Conservation (phyloP, 2,888 invertebrate species). For the Coenonympha glycerion region DNA sequence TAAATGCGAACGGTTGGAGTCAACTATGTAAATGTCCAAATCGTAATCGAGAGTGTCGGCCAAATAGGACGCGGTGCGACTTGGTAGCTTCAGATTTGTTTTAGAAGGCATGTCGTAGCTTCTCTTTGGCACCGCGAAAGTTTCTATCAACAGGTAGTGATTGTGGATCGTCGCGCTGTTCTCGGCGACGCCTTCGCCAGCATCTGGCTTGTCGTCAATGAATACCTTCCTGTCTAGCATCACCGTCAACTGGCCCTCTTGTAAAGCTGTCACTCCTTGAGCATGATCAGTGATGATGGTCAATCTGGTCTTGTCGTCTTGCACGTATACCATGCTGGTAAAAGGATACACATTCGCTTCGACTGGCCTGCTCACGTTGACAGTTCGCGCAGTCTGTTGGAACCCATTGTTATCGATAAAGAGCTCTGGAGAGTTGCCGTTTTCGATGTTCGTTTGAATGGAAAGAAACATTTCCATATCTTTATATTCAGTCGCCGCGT, state of each 20-base stretch:
- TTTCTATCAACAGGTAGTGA: constrained; percentile 57
- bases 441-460: constrained; percentile 87
- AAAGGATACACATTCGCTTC: constrained; percentile 98
- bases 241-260: constrained; percentile 91
- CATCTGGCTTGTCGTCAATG: constrained; percentile 94
- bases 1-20: constrained; percentile 39
- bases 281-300: constrained; percentile 90
- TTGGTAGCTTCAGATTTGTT: constrained; percentile 43
- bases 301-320: constrained; percentile 81
- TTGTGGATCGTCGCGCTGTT: constrained; percentile 80
- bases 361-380: constrained; percentile 85
- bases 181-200: constrained; percentile 94
- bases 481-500: constrained; percentile 86
- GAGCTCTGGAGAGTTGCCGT: constrained; percentile 85
- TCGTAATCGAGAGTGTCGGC: constrained; percentile 44
- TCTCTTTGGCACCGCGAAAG: constrained; percentile 33
- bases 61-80: constrained; percentile 47
- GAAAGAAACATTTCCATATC: constrained; percentile 94
- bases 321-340: constrained; percentile 89
- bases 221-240: constrained; percentile 94
- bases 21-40: constrained; percentile 51
- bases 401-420: constrained; percentile 95
- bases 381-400: constrained; percentile 85
- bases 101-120: constrained; percentile 19
- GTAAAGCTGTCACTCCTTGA: constrained; percentile 91